Conservation (phyloP, 1,140 invertebrate species). For the Ephestia elutella region DNA sequence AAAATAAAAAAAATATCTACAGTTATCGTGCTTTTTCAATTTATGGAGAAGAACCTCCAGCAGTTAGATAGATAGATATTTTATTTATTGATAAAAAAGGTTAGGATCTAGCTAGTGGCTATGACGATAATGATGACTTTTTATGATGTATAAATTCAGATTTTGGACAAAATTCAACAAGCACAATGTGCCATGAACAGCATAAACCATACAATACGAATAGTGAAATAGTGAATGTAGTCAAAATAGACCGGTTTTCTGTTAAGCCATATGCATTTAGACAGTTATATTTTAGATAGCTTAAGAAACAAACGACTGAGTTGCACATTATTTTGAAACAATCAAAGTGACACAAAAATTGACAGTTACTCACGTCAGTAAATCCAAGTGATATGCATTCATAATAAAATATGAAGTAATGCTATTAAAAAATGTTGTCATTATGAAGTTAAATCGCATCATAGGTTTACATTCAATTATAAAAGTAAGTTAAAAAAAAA, state of each 20-base stretch:
- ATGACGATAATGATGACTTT: background rate
- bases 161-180: constrained; percentile 15
- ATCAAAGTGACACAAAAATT: background rate
- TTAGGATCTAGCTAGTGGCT: too few species aligned
- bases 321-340: constrained; percentile 43
- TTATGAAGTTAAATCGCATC: too few species aligned
- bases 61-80: too few species aligned
- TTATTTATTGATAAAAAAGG: too few species aligned
- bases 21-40: too few species aligned
- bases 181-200: constrained; percentile 40
- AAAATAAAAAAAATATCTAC: too few species aligned
- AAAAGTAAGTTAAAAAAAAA: too few species aligned
- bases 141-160: background rate
- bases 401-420: too few species aligned
- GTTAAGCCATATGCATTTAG: constrained; percentile 69
- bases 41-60: too few species aligned
- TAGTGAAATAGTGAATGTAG: constrained; percentile 69
- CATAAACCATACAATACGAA: constrained; percentile 41
- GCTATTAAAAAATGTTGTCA: too few species aligned
- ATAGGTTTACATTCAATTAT: too few species aligned
- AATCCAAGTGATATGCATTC: background rate
- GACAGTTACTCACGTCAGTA: too few species aligned
- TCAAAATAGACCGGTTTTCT: constrained; percentile 69
- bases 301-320: constrained; percentile 47
- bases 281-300: constrained; percentile 68